These are phyloP conservation scores for Epiblema foenella DNA, from an alignment of 2,888 invertebrate genomes.

Conservation along the genomic window DNA sequence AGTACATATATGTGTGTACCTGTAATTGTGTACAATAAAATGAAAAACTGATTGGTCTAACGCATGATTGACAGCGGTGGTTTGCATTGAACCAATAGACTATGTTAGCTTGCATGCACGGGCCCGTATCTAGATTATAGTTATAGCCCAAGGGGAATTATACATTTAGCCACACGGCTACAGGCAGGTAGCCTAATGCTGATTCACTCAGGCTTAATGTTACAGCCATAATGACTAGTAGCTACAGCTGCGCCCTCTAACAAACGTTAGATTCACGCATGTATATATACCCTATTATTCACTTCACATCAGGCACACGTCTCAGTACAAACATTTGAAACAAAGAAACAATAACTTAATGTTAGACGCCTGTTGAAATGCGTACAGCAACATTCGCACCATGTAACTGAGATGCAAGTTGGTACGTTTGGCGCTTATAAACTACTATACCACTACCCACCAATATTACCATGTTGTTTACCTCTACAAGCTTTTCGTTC, in stretches of 20 bases:
- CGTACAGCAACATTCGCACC: slow-evolving; percentile 8
- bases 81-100: no score
- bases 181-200: not conserved
- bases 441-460: no score
- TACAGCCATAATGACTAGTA: slow-evolving; percentile 2
- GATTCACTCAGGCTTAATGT: slow-evolving; percentile 13
- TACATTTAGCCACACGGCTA: not conserved
- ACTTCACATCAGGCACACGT: slow-evolving; percentile 2
- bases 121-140: not conserved
- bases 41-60: no score
- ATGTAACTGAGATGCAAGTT: not conserved
- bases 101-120: no score
- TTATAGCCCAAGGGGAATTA: not conserved
- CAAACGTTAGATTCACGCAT: slow-evolving; percentile 1
- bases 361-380: slow-evolving; percentile 10
- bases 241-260: not conserved
- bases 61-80: no score
- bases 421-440: not conserved
- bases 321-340: not conserved
- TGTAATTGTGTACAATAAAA: no score
- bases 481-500: no score
- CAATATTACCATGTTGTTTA: no score
- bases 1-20: no score
- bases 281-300: slow-evolving; percentile 14
- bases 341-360: slow-evolving; percentile 5